Base-by-base conservation (phyloP, 1,140 invertebrate genomes). In the Lasioglossum albipes region DNA sequence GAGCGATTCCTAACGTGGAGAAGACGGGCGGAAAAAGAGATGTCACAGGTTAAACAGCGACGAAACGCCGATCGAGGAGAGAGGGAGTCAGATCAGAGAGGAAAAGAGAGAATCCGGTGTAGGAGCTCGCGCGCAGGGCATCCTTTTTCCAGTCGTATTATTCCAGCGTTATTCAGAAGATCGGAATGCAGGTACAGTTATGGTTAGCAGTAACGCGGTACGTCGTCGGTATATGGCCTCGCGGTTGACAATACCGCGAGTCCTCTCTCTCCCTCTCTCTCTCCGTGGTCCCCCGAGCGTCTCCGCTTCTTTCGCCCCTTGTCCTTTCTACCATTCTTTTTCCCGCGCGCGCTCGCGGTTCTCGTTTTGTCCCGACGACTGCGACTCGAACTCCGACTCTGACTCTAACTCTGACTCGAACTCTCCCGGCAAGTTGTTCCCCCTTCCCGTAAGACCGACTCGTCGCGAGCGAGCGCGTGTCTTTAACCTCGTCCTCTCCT, bases 111-210 rank as follows among this genome's bases (percentile, higher is more conserved):
- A 12, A 13, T 12, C 13, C 9, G 45, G 45, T 49, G 45, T 49
- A 49, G 45, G 45, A 49, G 49, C 12, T 22, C 31, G 62, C 12
- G 2, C 45, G 45, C 41, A 65, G 49, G 42, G 65, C 72, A 57
- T 69, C 45, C 73, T 82, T 81, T 84, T 77, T 74, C 59, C 73
- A 80, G 49, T 22, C 70, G 76, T 86, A 80, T 86, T 86, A 85
- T 85, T 79, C 81, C 68, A 49, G 64, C 67, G 62, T 86, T 86
- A 86, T 86, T 86, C 85, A 86, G 64, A 83, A 86, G 85, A 86
- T 90, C 83, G 91, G 90, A 92, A 93, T 92, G 90, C 89, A 88
- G 76, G 89, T 91, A 92, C 91, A 92, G 91, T 93, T 92, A 91
- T 84, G 83, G 86, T 85, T 88, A 85, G 87, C 89, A 91, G 90